These are phyloP conservation scores for human DNA, from an alignment of 2,113 vertebrate species.

Conservation along the genomic window DNA sequence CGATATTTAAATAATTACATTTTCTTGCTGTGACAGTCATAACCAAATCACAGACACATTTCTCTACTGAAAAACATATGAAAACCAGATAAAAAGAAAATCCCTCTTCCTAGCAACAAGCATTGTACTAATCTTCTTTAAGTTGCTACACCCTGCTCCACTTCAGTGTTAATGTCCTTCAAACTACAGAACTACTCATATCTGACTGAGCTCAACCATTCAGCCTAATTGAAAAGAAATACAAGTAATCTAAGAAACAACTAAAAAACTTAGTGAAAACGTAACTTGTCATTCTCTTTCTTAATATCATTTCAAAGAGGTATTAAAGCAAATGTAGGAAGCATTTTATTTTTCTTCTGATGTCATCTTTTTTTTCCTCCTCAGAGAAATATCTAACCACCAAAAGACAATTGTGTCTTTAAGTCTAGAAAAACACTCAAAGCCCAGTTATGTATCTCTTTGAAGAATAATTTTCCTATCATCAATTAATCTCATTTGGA, in stretches of 20 bases:
- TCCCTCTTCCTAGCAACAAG: conserved; percentile 43
- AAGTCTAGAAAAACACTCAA: conserved; percentile 76
- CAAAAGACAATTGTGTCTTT: conserved; percentile 73
- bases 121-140: conserved; percentile 52
- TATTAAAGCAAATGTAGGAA: conserved; percentile 78
- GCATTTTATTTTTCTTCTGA: conserved; percentile 71
- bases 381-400: conserved; percentile 75
- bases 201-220: conserved; percentile 72
- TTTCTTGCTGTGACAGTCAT: not conserved
- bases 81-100: conserved; percentile 67
- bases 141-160: not conserved
- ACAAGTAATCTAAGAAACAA: conserved; percentile 74
- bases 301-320: conserved; percentile 77
- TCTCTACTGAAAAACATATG: conserved; percentile 25
- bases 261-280: conserved; percentile 74
- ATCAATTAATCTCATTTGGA: conserved; percentile 83
- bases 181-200: conserved; percentile 69
- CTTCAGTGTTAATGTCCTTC: conserved; percentile 78
- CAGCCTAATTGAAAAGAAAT: conserved; percentile 81
- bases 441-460: conserved; percentile 62
- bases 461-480: conserved; percentile 77
- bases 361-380: not conserved
- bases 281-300: conserved; percentile 78
- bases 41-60: not conserved
- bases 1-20: conserved; percentile 22